phyloP scores from a whole-genome alignment of 2,113 vertebrate genomes.

The Todiramphus saurophagus region DNA sequence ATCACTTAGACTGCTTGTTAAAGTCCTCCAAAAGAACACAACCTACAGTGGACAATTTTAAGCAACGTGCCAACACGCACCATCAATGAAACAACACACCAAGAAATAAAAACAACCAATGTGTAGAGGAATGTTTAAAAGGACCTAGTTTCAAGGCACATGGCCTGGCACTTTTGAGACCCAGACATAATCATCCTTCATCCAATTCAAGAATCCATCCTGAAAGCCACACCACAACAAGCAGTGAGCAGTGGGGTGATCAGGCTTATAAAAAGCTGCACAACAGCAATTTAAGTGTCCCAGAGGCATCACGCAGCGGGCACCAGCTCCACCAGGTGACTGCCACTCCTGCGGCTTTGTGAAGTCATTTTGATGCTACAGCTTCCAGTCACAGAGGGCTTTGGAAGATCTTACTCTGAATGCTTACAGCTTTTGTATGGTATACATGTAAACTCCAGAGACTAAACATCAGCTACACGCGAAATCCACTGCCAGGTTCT shows the following conservation, averaged over 20 bases:
- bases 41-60: not conserved
- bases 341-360: accelerated
- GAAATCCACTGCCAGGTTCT: not conserved
- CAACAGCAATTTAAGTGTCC: not conserved
- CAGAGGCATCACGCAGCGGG: not conserved
- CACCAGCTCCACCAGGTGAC: not conserved
- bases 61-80: accelerated
- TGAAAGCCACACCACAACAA: accelerated
- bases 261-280: not conserved
- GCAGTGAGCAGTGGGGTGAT: not conserved
- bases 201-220: not conserved
- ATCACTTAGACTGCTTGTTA: not conserved
- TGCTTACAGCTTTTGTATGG: not conserved
- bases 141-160: not conserved
- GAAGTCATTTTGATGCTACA: not conserved
- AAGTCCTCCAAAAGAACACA: not conserved
- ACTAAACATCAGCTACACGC: not conserved
- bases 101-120: not conserved
- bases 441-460: not conserved
- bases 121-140: not conserved
- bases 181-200: not conserved
- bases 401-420: not conserved
- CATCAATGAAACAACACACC: not conserved
- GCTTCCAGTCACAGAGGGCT: not conserved
- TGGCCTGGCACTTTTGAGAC: not conserved